Conservation (phyloP, 2,888 invertebrate species). For the Andrena trimmerana region DNA sequence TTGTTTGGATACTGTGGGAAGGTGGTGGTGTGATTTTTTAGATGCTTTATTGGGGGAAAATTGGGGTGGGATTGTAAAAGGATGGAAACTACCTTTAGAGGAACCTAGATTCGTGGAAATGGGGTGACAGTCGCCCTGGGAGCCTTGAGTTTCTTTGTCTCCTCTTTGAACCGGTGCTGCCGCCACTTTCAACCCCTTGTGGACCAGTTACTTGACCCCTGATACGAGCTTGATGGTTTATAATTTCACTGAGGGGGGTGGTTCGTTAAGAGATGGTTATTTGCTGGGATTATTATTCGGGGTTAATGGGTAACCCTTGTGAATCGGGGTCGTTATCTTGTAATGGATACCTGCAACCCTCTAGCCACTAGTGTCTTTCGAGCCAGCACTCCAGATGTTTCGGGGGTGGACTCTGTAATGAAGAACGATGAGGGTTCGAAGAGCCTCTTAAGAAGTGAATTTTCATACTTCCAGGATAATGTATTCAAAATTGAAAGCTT, state of each 20-base stretch:
- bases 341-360: not conserved
- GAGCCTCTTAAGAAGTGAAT: not conserved
- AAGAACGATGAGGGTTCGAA: not conserved
- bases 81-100: not conserved
- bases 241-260: not conserved
- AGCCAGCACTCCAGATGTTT: not conserved
- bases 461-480: not conserved
- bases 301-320: not conserved
- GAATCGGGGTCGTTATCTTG: not conserved
- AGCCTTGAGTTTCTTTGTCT: constrained; percentile 7
- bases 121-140: not conserved
- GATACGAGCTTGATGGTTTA: constrained; percentile 1
- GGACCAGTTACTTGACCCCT: not conserved
- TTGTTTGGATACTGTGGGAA: not conserved
- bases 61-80: not conserved
- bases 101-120: not conserved
- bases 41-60: not conserved
- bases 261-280: constrained; percentile 10
- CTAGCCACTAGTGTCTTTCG: not conserved
- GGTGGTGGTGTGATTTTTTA: not conserved
- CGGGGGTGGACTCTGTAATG: not conserved
- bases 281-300: constrained; percentile 20
- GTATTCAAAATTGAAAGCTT: not conserved
- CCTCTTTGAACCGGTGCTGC: constrained; percentile 1
- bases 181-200: not conserved